These are phyloP conservation scores for Phacellophora camtschatica DNA, from an alignment of 30 jellyfish, hydroid and myxozoan species.

Conservation along the genomic window DNA sequence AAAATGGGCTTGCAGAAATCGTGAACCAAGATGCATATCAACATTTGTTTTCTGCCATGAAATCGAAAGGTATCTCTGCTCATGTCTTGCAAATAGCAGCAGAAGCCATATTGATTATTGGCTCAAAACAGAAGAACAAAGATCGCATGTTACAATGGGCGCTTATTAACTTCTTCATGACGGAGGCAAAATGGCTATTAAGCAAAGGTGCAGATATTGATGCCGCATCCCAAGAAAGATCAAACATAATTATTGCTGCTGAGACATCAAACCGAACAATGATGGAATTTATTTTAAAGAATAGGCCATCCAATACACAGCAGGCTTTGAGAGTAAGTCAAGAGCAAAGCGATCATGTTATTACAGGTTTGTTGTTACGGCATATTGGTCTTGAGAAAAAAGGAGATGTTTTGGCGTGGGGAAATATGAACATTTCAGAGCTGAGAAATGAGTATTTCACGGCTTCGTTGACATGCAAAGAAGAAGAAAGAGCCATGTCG, in stretches of 20 bases:
- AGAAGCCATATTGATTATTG: conserved; percentile 44
- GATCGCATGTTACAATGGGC: conserved; percentile 83
- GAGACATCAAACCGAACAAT: conserved; percentile 29
- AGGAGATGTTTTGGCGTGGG: conserved; percentile 83
- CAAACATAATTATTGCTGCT: conserved; percentile 64
- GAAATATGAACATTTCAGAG: conserved; percentile 59
- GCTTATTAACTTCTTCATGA: conserved; percentile 32
- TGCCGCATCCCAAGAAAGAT: conserved; percentile 44
- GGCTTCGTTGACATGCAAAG: conserved; percentile 29
- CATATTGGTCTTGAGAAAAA: conserved; percentile 78
- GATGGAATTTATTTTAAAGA: conserved; percentile 49
- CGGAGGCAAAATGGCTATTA: conserved; percentile 61
- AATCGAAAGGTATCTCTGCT: conserved; percentile 9
- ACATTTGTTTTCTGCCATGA: conserved; percentile 54
- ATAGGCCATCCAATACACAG: conserved; percentile 59
- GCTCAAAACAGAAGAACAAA: conserved; percentile 41
- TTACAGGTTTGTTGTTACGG: conserved; percentile 70
- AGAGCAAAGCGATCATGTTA: conserved; percentile 6
- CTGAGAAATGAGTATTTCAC: conserved; percentile 47
- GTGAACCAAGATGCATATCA: conserved; percentile 57
- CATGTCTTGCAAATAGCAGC: conserved; percentile 50
- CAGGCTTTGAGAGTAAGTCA: conserved; percentile 60
- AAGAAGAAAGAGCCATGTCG: not conserved
- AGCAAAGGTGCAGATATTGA: conserved; percentile 84
- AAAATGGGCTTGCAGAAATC: conserved; percentile 29